Percentiles rank a stretch among this genome's conserved stretches.
These are phyloP conservation scores for Myiozetetes cayanensis DNA, from an alignment of 2,113 vertebrate species.

Conservation along the genomic window DNA sequence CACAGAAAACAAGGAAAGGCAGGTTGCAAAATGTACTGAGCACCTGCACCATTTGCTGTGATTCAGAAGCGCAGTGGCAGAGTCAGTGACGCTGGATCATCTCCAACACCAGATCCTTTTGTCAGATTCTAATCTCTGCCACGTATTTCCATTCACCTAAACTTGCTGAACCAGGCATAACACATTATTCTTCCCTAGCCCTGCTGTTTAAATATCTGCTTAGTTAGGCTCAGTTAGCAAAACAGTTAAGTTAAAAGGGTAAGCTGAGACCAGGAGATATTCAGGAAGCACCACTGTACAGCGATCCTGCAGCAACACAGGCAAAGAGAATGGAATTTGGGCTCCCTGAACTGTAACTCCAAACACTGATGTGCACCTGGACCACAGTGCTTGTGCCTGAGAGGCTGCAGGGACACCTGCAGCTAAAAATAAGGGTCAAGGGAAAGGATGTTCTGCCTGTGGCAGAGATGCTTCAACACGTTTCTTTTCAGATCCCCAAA, in stretches of 20 bases:
- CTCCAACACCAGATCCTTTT: background rate
- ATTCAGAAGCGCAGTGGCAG: background rate
- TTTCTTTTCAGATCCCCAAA: background rate
- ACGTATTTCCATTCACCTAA: background rate
- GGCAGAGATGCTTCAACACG: background rate
- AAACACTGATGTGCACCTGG: accelerated
- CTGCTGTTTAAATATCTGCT: background rate
- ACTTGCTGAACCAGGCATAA: background rate
- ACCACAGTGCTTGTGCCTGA: background rate
- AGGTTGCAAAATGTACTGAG: background rate
- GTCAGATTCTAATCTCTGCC: background rate
- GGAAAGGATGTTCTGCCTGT: background rate
- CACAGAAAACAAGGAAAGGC: background rate
- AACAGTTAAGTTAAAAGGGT: background rate
- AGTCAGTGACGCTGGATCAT: background rate
- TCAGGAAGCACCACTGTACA: background rate
- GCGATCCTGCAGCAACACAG: background rate
- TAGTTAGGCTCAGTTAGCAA: background rate
- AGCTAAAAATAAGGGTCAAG: background rate
- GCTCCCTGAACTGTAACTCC: background rate
- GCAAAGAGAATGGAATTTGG: background rate
- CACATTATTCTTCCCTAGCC: background rate
- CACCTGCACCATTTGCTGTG: background rate
- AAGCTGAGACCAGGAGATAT: background rate
- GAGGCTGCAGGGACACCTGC: background rate